phyloP scores from a whole-genome alignment of 2,888 invertebrate species.

The Adelphocoris suturalis region DNA sequence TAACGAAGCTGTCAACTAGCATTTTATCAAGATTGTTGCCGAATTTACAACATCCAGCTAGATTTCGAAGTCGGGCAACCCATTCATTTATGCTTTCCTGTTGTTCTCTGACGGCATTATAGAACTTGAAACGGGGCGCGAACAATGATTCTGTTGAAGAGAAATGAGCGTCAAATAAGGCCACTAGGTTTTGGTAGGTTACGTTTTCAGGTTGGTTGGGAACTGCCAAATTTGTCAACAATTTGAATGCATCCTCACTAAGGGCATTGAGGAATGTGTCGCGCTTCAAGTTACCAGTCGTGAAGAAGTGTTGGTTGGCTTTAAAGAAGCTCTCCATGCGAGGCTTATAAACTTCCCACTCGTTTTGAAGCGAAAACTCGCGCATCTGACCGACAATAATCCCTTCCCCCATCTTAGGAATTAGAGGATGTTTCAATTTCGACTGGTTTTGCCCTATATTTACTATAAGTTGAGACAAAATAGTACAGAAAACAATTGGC shows the following conservation, averaged over 20 bases:
- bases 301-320: conserved; percentile 55
- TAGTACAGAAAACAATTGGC: not conserved
- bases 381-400: not conserved
- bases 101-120: conserved; percentile 55
- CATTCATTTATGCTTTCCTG: conserved; percentile 60
- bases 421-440: not conserved
- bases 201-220: conserved; percentile 18
- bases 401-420: not conserved
- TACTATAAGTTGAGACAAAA: not conserved
- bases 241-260: conserved; percentile 26
- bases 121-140: conserved; percentile 58
- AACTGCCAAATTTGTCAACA: conserved; percentile 43
- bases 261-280: conserved; percentile 35
- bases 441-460: not conserved
- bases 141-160: conserved; percentile 45
- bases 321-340: conserved; percentile 58
- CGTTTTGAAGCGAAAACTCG: not conserved
- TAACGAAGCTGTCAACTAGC: conserved; percentile 64
- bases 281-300: not conserved
- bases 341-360: conserved; percentile 50
- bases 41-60: conserved; percentile 31
- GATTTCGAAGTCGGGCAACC: conserved; percentile 52
- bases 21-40: conserved; percentile 50
- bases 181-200: conserved; percentile 9
- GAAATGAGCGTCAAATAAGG: conserved; percentile 61